Base-by-base conservation (phyloP, 2,797 vertebrate species). In the Acanthurus tractus region DNA sequence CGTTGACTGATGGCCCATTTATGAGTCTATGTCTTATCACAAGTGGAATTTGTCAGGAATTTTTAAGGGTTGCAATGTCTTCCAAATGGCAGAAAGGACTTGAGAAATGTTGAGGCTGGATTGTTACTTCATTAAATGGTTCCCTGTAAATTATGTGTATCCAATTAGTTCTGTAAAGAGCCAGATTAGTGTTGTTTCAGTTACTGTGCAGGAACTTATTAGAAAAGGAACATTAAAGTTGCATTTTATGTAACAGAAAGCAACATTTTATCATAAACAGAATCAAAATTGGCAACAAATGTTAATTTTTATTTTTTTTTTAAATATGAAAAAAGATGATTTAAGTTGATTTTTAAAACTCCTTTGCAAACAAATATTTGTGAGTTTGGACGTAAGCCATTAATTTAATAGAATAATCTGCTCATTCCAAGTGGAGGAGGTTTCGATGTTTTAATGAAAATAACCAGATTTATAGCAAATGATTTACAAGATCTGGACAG, bases 391-490 rank as follows among this genome's bases (percentile, higher is more conserved):
- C 9, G 9, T 9, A 53, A 2, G 7, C 7, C 18, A 23, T 23
- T 23, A 10, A 54, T 50, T 38, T 58, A 2, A 44, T 46, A 11
- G 38, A 22, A 45, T 18, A 13, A 48, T 58, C 9, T 36, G 2
- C 8, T 59, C 6, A 12, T 49, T 71, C 22, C 8, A 20, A 1
- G 3, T 15, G 14, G 6, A 10, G 23, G 22, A 18, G 10, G 25
- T n/a, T 55, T 52, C 8, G 2, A 48, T 44, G 9, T 8, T 73
- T 54, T 29, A 29, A 63, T 53, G 50, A 58, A 65, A 55, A 56
- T 8, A 14, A 46, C 1, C 46, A 49, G 48, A 83, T 71, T 62
- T 15, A 25, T 78, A 69, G 29, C 52, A 20, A 55, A 53, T 46
- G 13, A 48, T 17, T 74, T 49, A 15, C 49, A 38, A 62, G 58